Evolutionary conservation across 2,888 invertebrate genomes (phyloP).

Genomic region (Cinara cedri): DNA sequence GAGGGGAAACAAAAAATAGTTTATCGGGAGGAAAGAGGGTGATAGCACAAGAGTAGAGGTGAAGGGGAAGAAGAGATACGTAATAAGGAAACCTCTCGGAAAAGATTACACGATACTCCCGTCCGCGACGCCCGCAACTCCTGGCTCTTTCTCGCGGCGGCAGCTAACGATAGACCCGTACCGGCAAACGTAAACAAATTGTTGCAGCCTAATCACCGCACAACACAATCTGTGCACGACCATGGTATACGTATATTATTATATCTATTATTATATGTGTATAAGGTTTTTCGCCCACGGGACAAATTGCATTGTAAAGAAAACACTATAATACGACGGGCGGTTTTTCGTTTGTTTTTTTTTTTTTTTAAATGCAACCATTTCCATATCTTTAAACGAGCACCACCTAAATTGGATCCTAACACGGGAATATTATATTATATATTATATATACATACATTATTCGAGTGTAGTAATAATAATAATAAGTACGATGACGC

Average conservation of each 20-base stretch:
- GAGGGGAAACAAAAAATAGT: slow-evolving; percentile 19
- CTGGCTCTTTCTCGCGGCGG: neutral
- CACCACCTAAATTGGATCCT: slow-evolving; percentile 26
- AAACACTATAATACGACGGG: neutral
- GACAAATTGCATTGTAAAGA: slow-evolving; percentile 26
- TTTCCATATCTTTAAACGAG: slow-evolving; percentile 36
- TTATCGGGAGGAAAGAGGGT: neutral
- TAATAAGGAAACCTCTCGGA: slow-evolving; percentile 50
- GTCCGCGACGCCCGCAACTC: neutral
- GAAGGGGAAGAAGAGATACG: slow-evolving; percentile 7
- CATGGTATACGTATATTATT: no score
- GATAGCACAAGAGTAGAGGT: neutral
- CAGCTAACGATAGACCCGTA: slow-evolving; percentile 13
- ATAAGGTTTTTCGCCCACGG: neutral
- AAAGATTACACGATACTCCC: slow-evolving; percentile 35
- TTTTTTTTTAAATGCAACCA: slow-evolving; percentile 17
- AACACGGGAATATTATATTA: neutral
- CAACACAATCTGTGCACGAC: slow-evolving; percentile 8
- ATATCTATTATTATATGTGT: neutral
- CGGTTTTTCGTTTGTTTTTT: neutral
- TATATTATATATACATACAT: neutral
- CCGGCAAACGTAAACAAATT: slow-evolving; percentile 41
- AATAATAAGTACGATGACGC: no score
- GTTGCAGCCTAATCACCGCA: slow-evolving; percentile 1
- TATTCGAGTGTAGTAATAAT: no score